Conservation (phyloP, 2,113 vertebrate genomes). For the Struthidea cinerea region DNA sequence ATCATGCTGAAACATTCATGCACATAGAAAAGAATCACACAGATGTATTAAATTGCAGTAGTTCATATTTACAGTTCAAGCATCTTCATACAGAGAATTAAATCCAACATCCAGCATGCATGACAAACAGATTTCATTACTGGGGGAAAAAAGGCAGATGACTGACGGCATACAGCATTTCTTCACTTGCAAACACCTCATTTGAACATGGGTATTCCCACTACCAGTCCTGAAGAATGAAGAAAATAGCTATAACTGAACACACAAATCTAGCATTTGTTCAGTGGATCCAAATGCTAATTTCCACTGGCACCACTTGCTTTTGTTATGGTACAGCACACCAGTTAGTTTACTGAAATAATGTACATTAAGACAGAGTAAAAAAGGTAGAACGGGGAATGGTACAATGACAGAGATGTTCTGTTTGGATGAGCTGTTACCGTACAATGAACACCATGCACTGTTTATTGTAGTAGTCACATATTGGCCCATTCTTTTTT, state of each 20-base stretch:
- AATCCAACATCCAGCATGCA: conserved; percentile 41
- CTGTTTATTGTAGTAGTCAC: conserved; percentile 51
- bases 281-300: conserved; percentile 56
- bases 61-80: conserved; percentile 53
- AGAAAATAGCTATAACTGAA: background rate
- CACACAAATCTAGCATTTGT: conserved; percentile 50
- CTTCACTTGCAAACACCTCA: conserved; percentile 47
- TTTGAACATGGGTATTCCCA: background rate
- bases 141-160: background rate
- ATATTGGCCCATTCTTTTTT: conserved; percentile 24
- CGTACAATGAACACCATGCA: conserved; percentile 58
- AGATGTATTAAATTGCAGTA: conserved; percentile 33
- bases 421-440: background rate
- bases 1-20: conserved; percentile 66
- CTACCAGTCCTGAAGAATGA: conserved; percentile 44
- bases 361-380: conserved; percentile 30
- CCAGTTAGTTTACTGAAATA: conserved; percentile 57
- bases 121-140: conserved; percentile 23
- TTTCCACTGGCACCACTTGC: conserved; percentile 23
- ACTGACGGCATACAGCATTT: conserved; percentile 5
- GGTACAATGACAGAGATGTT: conserved; percentile 39
- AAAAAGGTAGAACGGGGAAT: conserved; percentile 32
- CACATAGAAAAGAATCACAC: conserved; percentile 25
- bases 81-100: conserved; percentile 38
- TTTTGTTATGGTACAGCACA: conserved; percentile 19